Evolutionary conservation across 2,113 vertebrate genomes (phyloP), one percentile per base, ranked within the genome.

Genomic region (Tyto alba): DNA sequence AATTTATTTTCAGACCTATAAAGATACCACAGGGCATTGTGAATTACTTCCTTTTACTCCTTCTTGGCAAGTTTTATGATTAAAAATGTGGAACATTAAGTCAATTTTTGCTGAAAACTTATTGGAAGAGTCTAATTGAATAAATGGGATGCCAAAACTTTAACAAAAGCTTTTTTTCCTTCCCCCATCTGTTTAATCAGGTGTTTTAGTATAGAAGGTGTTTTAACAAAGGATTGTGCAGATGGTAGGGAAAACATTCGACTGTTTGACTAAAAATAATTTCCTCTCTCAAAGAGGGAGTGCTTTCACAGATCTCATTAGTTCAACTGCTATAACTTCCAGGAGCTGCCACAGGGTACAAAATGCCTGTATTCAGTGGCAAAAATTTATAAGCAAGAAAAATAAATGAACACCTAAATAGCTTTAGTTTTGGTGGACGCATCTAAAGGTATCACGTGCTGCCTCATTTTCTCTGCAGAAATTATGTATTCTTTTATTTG

Each of bases 181-280:
- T 20, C 18, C 30, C 27, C 91, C 92, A 93, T 96, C 95, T 96
- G 94, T 95, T 97, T 96, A 90, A 93, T 96, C 95, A 96, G 89
- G 93, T 97, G 92, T 87, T 88, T 91, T 41, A 90, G 74, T 88
- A 66, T 77, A 93, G 91, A 88, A 94, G 71, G 93, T 93, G 40
- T 56, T 96, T 83, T 88, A 88, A 95, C 94, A 96, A 96, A 96
- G 95, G 96, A 21, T 89, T 76, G 92, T 95, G 74, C 92, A 95
- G 93, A 95, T 95, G 89, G 95, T n/a, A 82, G 81, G 71, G 81
- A 74, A 95, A 93, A 96, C 81, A 85, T 76, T 95, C 1, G 4
- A 82, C 86, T 92, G 68, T 91, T 92, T 91, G 81, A 95, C 92
- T 77, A 76, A 95, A 96, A 96, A 96, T 80, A 77, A 91, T 90